phyloP scores from a whole-genome alignment of 2,797 vertebrate species.

The Avahi laniger region DNA sequence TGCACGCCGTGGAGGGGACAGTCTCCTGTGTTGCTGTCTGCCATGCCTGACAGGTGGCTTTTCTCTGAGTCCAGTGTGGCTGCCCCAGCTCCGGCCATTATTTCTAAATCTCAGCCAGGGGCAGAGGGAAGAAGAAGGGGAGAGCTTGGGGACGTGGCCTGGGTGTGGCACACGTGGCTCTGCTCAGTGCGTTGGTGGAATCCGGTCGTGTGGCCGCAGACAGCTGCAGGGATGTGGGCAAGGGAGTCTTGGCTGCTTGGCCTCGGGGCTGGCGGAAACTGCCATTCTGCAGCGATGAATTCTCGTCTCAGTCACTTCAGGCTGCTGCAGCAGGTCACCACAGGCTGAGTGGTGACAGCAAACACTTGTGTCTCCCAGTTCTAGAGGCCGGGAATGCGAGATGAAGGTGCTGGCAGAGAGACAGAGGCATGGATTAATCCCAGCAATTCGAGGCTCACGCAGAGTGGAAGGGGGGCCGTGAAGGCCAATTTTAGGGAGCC shows the following conservation, averaged over 20 bases:
- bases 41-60: fast-evolving
- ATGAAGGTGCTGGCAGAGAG: not conserved
- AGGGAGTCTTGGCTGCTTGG: not conserved
- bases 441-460: not conserved
- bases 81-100: not conserved
- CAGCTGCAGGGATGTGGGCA: not conserved
- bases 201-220: not conserved
- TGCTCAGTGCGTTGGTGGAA: not conserved
- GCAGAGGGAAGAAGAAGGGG: not conserved
- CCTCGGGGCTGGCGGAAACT: fast-evolving
- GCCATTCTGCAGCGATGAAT: not conserved
- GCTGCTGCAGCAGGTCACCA: not conserved
- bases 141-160: not conserved
- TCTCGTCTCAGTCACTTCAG: not conserved
- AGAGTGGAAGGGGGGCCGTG: not conserved
- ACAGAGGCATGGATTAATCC: not conserved
- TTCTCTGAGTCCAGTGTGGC: not conserved
- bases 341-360: not conserved
- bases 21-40: not conserved
- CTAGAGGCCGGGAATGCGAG: not conserved
- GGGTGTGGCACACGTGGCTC: not conserved
- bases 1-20: not conserved
- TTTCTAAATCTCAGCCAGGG: not conserved
- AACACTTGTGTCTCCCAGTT: not conserved
- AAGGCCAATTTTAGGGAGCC: not conserved